Evolutionary conservation across 1,140 invertebrate species (phyloP).

Genomic region (Octopus sinensis): DNA sequence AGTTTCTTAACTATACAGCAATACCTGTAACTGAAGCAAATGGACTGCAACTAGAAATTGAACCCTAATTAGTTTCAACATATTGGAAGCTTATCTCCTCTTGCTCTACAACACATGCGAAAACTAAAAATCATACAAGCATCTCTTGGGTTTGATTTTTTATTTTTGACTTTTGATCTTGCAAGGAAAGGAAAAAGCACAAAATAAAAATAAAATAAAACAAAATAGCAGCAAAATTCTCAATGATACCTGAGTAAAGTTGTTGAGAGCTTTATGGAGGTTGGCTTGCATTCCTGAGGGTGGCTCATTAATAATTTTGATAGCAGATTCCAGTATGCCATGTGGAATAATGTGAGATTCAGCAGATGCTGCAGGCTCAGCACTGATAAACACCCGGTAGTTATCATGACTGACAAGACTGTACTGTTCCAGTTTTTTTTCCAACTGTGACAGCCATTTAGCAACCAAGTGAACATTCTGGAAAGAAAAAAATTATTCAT

Average conservation of each 20-base stretch:
- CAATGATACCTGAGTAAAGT: conserved; percentile 69
- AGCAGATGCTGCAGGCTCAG: conserved; percentile 80
- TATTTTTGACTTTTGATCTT: too few species aligned
- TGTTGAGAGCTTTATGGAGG: conserved; percentile 86
- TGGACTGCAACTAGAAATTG: too few species aligned
- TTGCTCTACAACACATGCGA: too few species aligned
- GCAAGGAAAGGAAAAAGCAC: too few species aligned
- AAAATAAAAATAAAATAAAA: too few species aligned
- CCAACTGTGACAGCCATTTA: conserved; percentile 84
- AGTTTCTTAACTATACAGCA: too few species aligned
- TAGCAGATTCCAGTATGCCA: conserved; percentile 87
- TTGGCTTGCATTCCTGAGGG: conserved; percentile 93
- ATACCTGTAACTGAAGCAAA: too few species aligned
- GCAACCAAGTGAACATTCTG: conserved; percentile 90
- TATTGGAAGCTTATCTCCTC: too few species aligned
- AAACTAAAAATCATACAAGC: too few species aligned
- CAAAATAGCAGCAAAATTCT: too few species aligned
- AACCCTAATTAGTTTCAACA: too few species aligned
- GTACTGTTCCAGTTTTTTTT: conserved; percentile 79
- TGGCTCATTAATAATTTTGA: conserved; percentile 93
- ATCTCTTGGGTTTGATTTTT: too few species aligned
- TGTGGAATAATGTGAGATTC: conserved; percentile 85
- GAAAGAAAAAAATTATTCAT: conserved; percentile 34
- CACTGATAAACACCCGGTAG: conserved; percentile 86
- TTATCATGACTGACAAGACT: conserved; percentile 70